Percentiles rank a stretch among this genome's conserved stretches.
Conservation (phyloP, 1,140 invertebrate species). For the Megathymus violae region DNA sequence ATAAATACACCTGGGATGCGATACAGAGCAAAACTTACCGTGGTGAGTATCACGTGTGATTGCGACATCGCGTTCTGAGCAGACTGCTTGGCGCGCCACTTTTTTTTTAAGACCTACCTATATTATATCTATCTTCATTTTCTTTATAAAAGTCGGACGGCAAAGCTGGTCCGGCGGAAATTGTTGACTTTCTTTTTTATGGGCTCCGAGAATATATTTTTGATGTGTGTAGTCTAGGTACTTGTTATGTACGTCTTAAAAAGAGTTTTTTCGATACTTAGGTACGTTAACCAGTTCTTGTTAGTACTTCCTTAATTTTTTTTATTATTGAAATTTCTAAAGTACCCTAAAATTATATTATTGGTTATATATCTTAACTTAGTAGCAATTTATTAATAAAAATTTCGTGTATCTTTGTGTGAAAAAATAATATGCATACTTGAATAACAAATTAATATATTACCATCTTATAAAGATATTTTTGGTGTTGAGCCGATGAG, state of each 20-base stretch:
- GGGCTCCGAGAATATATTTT: conserved; percentile 64
- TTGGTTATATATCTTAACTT: too few relatives aligned
- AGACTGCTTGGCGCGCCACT: conserved; percentile 81
- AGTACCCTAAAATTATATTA: too few relatives aligned
- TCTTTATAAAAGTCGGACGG: conserved; percentile 61
- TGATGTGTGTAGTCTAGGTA: conserved; percentile 38
- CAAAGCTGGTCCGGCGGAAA: conserved; percentile 58
- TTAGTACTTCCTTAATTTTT: too few relatives aligned
- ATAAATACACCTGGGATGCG: conserved; percentile 42
- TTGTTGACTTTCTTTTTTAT: conserved; percentile 79
- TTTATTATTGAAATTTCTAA: too few relatives aligned
- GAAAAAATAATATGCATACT: conserved; percentile 21
- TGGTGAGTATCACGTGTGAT: conserved; percentile 25
- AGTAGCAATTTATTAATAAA: background rate
- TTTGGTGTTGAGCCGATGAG: conserved; percentile 70
- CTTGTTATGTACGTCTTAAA: conserved; percentile 41
- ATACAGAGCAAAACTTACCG: conserved; percentile 47
- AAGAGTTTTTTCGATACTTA: conserved; percentile 27
- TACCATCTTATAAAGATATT: conserved; percentile 55
- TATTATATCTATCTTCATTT: conserved; percentile 43
- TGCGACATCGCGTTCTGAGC: conserved; percentile 45
- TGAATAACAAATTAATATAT: conserved; percentile 19
- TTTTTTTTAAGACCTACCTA: conserved; percentile 67
- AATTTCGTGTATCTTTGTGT: background rate
- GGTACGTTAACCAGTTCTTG: conserved; percentile 7